Conservation (phyloP, 2,113 vertebrate species). For the Crotophaga sulcirostris region DNA sequence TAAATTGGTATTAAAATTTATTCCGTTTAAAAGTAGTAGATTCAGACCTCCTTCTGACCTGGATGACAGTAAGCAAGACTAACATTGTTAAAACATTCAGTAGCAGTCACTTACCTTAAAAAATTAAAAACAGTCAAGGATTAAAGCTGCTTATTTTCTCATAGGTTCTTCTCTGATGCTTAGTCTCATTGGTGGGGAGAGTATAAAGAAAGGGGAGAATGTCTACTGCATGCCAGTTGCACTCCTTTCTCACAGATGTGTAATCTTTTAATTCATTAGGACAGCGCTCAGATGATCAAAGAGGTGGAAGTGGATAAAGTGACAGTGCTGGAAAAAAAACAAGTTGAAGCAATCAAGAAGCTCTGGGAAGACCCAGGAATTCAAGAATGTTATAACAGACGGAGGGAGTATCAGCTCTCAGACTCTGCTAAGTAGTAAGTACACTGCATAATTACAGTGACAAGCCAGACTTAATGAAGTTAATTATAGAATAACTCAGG, state of each 20-base stretch:
- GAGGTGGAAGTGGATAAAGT: conserved; percentile 85
- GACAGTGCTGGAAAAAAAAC: conserved; percentile 61
- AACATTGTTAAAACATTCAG: not conserved
- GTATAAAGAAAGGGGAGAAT: not conserved
- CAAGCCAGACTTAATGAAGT: not conserved
- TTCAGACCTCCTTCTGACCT: not conserved
- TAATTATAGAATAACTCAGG: not conserved
- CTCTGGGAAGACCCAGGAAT: conserved; percentile 84
- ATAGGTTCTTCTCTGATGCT: not conserved
- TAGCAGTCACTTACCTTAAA: not conserved
- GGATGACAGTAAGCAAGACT: not conserved
- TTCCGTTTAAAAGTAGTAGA: not conserved
- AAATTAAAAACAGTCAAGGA: not conserved
- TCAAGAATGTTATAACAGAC: conserved; percentile 83
- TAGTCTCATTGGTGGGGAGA: not conserved
- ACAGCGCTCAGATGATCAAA: conserved; percentile 71
- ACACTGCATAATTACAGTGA: not conserved
- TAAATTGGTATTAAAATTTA: not conserved
- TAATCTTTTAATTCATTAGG: conserved; percentile 59
- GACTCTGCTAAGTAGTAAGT: conserved; percentile 89
- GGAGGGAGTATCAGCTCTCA: conserved; percentile 86
- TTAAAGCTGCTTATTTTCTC: not conserved
- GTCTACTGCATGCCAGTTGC: not conserved
- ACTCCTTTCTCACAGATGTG: not conserved
- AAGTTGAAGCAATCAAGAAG: conserved; percentile 76